Evolutionary conservation across 2,888 invertebrate genomes (phyloP).

Genomic region (Scaeva pyrastri): DNA sequence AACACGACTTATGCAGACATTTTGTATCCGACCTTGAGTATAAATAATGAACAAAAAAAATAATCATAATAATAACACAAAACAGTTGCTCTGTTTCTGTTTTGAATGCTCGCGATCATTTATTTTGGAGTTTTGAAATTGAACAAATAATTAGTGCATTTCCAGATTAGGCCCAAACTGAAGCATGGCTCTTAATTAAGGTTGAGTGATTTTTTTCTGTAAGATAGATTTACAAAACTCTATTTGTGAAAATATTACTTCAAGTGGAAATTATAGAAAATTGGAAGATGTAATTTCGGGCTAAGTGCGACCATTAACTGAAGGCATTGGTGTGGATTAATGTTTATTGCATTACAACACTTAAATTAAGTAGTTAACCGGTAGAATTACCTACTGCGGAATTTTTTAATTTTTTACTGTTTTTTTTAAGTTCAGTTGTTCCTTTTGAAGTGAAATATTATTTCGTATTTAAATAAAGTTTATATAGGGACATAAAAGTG

Average conservation of each 20-base stretch:
- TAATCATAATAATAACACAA: slow-evolving; percentile 45
- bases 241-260: slow-evolving; percentile 7
- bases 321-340: not conserved
- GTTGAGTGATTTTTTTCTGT: slow-evolving; percentile 19
- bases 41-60: slow-evolving; percentile 44
- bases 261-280: slow-evolving; percentile 27
- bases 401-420: too few species aligned
- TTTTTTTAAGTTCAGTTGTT: too few species aligned
- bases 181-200: slow-evolving; percentile 1
- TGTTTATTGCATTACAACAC: not conserved
- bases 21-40: slow-evolving; percentile 58
- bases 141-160: slow-evolving; percentile 34
- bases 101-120: slow-evolving; percentile 36
- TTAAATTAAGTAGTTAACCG: not conserved
- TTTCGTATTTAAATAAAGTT: not conserved
- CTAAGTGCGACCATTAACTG: slow-evolving; percentile 21
- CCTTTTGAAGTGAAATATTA: too few species aligned
- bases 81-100: slow-evolving; percentile 43
- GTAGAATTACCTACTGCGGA: not conserved
- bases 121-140: slow-evolving; percentile 45
- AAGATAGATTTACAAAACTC: not conserved
- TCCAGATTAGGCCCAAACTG: slow-evolving; percentile 8
- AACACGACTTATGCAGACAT: slow-evolving; percentile 38
- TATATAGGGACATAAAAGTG: too few species aligned
- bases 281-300: slow-evolving; percentile 5